Conservation (phyloP, 1,140 invertebrate species). For the Nymphalis io region DNA sequence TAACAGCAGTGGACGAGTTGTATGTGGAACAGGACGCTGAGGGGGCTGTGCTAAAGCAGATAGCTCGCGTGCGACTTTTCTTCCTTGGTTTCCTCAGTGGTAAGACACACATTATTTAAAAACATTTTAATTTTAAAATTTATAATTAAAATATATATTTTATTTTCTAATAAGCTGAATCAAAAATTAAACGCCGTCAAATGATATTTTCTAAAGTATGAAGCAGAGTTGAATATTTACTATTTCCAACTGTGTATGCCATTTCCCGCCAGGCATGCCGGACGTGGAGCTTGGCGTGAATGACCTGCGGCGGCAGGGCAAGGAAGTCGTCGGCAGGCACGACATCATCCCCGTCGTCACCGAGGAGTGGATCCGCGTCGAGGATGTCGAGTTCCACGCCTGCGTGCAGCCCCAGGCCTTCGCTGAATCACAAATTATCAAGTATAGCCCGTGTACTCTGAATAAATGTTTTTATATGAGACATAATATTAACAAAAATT, state of each 20-base stretch:
- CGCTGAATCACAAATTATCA: constrained; percentile 94
- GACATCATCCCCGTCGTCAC: constrained; percentile 99
- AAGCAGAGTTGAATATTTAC: too few relatives aligned
- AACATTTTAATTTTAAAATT: neutral
- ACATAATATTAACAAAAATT: too few relatives aligned
- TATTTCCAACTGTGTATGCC: too few relatives aligned
- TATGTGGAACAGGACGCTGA: constrained; percentile 95
- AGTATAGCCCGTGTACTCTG: constrained; percentile 81
- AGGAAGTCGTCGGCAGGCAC: constrained; percentile 98
- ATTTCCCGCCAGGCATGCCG: constrained; percentile 88
- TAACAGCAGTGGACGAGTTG: constrained; percentile 97
- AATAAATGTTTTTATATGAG: too few relatives aligned
- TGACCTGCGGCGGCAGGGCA: constrained; percentile 97
- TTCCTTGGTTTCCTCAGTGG: constrained; percentile 95
- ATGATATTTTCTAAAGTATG: too few relatives aligned
- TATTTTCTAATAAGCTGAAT: too few relatives aligned
- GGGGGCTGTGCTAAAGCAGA: constrained; percentile 93
- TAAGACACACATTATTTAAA: constrained; percentile 46
- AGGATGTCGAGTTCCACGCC: constrained; percentile 96
- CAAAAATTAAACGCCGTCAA: too few relatives aligned
- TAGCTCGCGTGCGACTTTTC: constrained; percentile 96
- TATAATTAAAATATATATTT: too few relatives aligned
- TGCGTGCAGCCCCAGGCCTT: constrained; percentile 96
- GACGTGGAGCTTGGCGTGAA: constrained; percentile 98
- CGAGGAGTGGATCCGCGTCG: constrained; percentile 99